Evolutionary conservation across 2,113 vertebrate genomes (phyloP).

Genomic region (Heptranchias perlo): DNA sequence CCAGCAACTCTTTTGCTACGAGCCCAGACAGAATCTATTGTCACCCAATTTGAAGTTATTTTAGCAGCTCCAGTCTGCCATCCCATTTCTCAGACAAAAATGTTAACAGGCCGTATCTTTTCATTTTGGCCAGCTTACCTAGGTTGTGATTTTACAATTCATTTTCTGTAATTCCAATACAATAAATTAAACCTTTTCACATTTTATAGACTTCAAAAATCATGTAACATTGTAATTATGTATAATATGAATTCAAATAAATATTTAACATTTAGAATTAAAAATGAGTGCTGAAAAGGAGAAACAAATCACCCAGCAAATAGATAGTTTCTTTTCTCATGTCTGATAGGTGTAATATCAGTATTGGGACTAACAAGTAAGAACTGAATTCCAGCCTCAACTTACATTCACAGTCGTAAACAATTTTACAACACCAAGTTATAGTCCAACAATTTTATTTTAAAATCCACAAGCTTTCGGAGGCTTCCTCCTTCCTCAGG

Average conservation of each 20-base stretch:
- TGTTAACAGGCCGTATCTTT: not conserved
- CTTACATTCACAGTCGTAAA: not conserved
- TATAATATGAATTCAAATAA: not conserved
- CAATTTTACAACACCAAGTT: too few relatives aligned
- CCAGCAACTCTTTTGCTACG: constrained; percentile 67
- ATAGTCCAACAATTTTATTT: too few relatives aligned
- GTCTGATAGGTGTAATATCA: not conserved
- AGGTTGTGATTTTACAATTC: not conserved
- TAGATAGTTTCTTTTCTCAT: not conserved
- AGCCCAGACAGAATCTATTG: constrained; percentile 63
- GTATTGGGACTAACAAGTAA: not conserved
- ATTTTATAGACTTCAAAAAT: not conserved
- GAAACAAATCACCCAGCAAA: not conserved
- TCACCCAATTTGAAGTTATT: constrained; percentile 60
- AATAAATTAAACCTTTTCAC: not conserved
- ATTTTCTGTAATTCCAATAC: not conserved
- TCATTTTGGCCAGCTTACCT: not conserved
- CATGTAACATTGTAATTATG: not conserved
- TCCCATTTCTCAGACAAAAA: not conserved
- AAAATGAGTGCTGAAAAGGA: not conserved
- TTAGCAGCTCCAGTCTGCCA: constrained; percentile 57
- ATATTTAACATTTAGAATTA: constrained; percentile 2
- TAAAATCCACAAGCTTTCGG: too few relatives aligned
- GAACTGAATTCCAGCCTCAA: not conserved
- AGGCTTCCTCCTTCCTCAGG: too few relatives aligned